These are phyloP conservation scores for Onychorhynchus coronatus DNA, from an alignment of 2,113 vertebrate species.

Conservation along the genomic window DNA sequence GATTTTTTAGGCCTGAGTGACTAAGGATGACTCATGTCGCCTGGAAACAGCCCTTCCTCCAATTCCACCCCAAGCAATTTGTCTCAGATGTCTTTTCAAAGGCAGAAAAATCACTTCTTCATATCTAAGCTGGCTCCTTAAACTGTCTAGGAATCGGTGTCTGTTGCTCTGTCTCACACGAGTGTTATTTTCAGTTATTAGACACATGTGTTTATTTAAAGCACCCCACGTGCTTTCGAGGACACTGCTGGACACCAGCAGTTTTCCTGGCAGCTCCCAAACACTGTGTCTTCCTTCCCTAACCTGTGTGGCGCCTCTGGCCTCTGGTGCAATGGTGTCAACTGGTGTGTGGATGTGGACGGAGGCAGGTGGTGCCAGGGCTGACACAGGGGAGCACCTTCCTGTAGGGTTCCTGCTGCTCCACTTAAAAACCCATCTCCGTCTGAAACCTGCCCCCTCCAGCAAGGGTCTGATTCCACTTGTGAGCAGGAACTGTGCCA, in stretches of 20 bases:
- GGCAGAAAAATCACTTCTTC: not conserved
- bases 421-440: not conserved
- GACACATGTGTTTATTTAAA: not conserved
- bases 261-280: not conserved
- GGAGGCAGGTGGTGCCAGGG: not conserved
- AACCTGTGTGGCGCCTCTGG: accelerated
- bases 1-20: not conserved
- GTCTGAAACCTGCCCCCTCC: not conserved
- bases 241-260: accelerated
- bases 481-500: conserved; percentile 62
- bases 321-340: not conserved
- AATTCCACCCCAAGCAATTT: not conserved
- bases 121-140: not conserved
- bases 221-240: not conserved
- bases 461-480: conserved; percentile 53
- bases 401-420: conserved; percentile 5
- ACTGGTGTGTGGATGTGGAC: conserved; percentile 41
- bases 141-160: not conserved
- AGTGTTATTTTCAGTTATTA: not conserved
- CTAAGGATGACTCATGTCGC: accelerated
- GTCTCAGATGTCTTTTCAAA: not conserved
- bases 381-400: not conserved
- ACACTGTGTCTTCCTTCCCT: not conserved
- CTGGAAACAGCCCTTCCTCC: not conserved
- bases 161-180: not conserved